Evolutionary conservation across 2,113 vertebrate species (phyloP), one percentile per base, ranked within the genome.

Genomic region (Xerus inauris): DNA sequence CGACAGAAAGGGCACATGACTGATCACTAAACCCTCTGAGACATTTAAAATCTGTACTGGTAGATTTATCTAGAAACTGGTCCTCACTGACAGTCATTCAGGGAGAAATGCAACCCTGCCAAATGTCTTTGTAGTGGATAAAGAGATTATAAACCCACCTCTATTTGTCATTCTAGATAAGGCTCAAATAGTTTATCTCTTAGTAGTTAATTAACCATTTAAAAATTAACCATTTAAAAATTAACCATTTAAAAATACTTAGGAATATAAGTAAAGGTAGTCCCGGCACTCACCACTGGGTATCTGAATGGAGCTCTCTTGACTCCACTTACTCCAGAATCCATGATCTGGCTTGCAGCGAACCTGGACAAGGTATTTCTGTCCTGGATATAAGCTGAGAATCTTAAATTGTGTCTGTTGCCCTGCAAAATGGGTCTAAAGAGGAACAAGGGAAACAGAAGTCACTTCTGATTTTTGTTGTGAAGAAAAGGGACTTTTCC

Each of bases 291-390:
- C 98, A 98, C 98, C 98, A 73, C 65, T 91, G n/a, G 98, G 98
- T 87, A 98, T 98, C 57, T 98, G 94, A 92, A 98, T 96, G 26
- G 92, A 98, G 13, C 92, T 97, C 87, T 98, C 97, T 67, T 94
- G 95, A 83, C 98, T 97, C 98, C 98, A 99, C 32, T 97, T 85
- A 93, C 98, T 99, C 98, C 98, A 98, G 71, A 92, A 96, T 94
- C 98, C 98, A 62, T 98, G 98, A 77, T 99, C 99, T 1, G 99
- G 99, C 93, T 99, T 99, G 96, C 99, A 99, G 93, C 99, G 99
- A 96, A 99, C 99, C 96, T 99, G 99, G 40, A 99, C 98, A 40
- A 99, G 81, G 62, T 99, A 99, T 67, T 97, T 98, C 71, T 99
- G 98, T 84, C 99, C 99, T 11, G 99, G 99, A 93, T 98, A 98